Evolutionary conservation across 2,888 invertebrate species (phyloP).

Genomic region (Carabus problematicus): DNA sequence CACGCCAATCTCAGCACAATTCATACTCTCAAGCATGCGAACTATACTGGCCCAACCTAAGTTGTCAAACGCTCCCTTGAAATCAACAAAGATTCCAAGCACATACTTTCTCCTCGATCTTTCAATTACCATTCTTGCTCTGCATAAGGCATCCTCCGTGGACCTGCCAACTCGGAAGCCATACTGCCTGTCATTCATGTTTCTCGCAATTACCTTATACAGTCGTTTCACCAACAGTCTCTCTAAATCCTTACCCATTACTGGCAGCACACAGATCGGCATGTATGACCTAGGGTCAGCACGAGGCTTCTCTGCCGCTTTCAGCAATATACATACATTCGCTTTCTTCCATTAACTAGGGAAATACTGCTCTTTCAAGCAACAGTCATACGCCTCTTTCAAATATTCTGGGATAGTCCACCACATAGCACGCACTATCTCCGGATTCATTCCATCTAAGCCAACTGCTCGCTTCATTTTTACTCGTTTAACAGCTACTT

Average conservation of each 20-base stretch:
- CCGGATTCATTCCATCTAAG: too few species aligned
- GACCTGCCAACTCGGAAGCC: constrained; percentile 33
- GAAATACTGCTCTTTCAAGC: constrained; percentile 16
- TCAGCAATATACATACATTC: not conserved
- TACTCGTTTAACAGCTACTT: too few species aligned
- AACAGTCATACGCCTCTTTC: constrained; percentile 22
- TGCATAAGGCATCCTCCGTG: constrained; percentile 38
- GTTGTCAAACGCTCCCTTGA: too few species aligned
- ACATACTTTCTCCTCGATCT: too few species aligned
- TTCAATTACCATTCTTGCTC: too few species aligned
- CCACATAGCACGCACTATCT: too few species aligned
- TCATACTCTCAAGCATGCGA: too few species aligned
- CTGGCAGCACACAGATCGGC: constrained; percentile 27
- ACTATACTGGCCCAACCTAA: too few species aligned
- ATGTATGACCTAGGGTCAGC: constrained; percentile 13
- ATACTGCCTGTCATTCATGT: constrained; percentile 25
- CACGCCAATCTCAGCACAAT: too few species aligned
- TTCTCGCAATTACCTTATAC: not conserved
- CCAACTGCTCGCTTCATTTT: not conserved
- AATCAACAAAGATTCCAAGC: too few species aligned
- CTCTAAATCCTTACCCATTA: constrained; percentile 39
- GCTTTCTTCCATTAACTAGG: constrained; percentile 8
- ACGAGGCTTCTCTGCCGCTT: not conserved
- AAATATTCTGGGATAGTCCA: too few species aligned
- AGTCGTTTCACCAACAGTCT: constrained; percentile 23